Evolutionary conservation across 1,140 invertebrate genomes (phyloP), one percentile per base, ranked within the genome.

Genomic region (Chironomus striatipennis): DNA sequence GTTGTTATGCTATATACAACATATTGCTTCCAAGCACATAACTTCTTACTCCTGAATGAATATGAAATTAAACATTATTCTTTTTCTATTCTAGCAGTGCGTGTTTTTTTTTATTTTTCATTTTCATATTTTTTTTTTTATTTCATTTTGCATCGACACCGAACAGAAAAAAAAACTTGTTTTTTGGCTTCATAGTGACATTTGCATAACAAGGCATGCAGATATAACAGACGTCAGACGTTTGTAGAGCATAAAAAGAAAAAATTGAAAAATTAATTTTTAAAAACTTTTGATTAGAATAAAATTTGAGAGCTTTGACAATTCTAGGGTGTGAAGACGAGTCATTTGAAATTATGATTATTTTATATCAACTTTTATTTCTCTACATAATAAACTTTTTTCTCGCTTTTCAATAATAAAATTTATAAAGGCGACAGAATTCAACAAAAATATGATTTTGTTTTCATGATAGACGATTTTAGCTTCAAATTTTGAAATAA

Each of bases 241-340:
- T 57, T 57, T 57, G 47, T 57, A 57, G 47, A 70, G 17, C 65
- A 12, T n/a, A 70, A 7, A 12, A 9, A 67, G 18, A 70, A 70
- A 70, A 70, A 70, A 70, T 70, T 70, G 65, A 70, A 21, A 70
- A 70, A 70, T 70, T 70, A 70, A 70, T 70, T 70, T 70, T 70
- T 70, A 70, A 70, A 70, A 70, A 70, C 17, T 70, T 70, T 70
- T 70, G 65, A 70, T 70, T 70, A 70, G 65, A 70, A 70, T 70
- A 70, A 70, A 70, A 70, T 70, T 70, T 70, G 65, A 70, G 18
- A 18, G 7, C 24, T 20, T 70, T 70, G 65, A 70, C 65, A 70
- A 57, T 70, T 70, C 18, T n/a, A 21, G 65, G 20, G 65, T 21
- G 65, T 18, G 17, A 70, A 21, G 17, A 18, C 9, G 20, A 70